A percentile compares a stretch with the other conserved stretches of the same genome.
phyloP scores from a whole-genome alignment of 2,888 invertebrate genomes.

The Leptinotarsa rubiginosa region DNA sequence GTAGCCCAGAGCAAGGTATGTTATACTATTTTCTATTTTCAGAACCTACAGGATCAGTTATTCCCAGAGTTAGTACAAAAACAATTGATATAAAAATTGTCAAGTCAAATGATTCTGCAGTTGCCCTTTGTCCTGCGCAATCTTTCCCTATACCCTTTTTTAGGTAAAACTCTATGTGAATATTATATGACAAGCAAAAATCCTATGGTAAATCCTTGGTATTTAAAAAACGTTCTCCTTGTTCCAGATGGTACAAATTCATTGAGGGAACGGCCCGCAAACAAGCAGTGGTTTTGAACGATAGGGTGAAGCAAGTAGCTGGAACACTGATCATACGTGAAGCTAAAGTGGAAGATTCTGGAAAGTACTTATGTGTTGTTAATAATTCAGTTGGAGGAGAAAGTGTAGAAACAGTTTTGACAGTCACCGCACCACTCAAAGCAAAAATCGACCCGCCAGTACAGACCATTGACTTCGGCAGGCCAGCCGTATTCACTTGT shows the following conservation, averaged over 20 bases:
- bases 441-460: conserved; percentile 87
- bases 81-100: conserved; percentile 68
- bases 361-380: conserved; percentile 93
- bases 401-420: conserved; percentile 91
- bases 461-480: conserved; percentile 93
- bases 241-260: conserved; percentile 94
- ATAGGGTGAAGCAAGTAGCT: conserved; percentile 91
- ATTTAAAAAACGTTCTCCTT: conserved; percentile 58
- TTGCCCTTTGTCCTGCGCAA: conserved; percentile 80
- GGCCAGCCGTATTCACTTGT: conserved; percentile 92
- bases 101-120: conserved; percentile 61
- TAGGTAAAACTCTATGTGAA: conserved; percentile 71
- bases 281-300: conserved; percentile 89
- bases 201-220: too few relatives aligned
- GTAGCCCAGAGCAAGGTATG: conserved; percentile 39
- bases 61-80: conserved; percentile 73
- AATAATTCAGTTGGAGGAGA: conserved; percentile 95
- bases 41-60: conserved; percentile 78
- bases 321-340: conserved; percentile 93
- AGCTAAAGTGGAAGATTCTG: conserved; percentile 92
- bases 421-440: conserved; percentile 90
- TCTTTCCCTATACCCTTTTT: conserved; percentile 79
- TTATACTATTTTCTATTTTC: conserved; percentile 43
- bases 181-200: background rate
- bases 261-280: conserved; percentile 87